Conservation (phyloP, 2,113 vertebrate genomes). For the Neolamprologus cancellatus region DNA sequence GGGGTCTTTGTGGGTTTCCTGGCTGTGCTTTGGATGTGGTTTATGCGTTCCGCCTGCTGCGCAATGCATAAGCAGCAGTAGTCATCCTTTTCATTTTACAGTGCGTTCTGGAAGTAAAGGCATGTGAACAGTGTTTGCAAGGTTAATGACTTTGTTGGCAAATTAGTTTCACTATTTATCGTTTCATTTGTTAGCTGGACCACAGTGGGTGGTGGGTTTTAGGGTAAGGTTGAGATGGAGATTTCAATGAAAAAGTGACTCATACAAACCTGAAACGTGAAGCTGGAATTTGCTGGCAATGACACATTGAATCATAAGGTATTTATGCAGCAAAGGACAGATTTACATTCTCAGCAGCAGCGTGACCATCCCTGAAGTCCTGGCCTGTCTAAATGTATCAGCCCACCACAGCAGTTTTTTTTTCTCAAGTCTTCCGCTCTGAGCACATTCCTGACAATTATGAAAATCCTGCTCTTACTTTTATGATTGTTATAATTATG, state of each 20-base stretch:
- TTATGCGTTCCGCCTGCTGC: conserved; percentile 41
- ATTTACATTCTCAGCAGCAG: background rate
- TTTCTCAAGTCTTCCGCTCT: background rate
- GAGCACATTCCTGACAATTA: conserved; percentile 44
- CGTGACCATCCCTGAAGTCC: background rate
- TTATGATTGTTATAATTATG: conserved; percentile 53
- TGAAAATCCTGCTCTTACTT: conserved; percentile 28
- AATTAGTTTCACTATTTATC: background rate
- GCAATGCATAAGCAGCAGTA: conserved; percentile 26
- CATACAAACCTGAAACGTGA: background rate
- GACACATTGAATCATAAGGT: background rate
- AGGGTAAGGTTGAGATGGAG: background rate
- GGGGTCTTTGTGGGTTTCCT: conserved; percentile 61
- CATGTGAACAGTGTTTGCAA: background rate
- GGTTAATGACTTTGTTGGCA: background rate
- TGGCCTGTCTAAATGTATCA: background rate
- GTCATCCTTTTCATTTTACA: conserved; percentile 52
- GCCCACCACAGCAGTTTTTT: background rate
- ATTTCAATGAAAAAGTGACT: conserved; percentile 6
- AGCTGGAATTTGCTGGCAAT: conserved; percentile 8
- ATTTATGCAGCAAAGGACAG: background rate
- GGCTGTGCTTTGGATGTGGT: conserved; percentile 49
- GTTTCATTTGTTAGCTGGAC: background rate
- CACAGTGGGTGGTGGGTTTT: background rate
- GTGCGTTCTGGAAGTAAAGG: conserved; percentile 21